These are phyloP conservation scores for Dilophus febrilis DNA, from an alignment of 2,888 invertebrate species.

Conservation along the genomic window DNA sequence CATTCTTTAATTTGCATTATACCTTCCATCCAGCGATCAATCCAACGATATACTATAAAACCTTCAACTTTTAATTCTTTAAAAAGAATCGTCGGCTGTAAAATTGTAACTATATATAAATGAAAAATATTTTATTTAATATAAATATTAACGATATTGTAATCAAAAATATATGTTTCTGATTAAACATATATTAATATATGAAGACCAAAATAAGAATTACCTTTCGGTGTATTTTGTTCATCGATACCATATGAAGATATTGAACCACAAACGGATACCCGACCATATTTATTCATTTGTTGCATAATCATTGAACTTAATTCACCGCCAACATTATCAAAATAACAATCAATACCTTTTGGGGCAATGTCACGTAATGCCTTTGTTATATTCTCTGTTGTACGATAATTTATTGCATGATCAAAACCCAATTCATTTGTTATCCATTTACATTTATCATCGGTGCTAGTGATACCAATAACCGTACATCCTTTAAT, in stretches of 20 bases:
- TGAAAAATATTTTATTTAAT: neutral
- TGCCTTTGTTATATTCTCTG: constrained; percentile 32
- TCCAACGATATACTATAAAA: constrained; percentile 32
- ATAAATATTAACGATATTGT: no score
- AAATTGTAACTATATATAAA: constrained; percentile 14
- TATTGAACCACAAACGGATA: constrained; percentile 2
- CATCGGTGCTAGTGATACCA: constrained; percentile 51
- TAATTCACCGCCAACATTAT: constrained; percentile 35
- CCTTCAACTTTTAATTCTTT: constrained; percentile 46
- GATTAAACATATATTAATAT: neutral
- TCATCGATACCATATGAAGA: neutral
- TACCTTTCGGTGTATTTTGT: neutral
- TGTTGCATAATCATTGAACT: constrained; percentile 1
- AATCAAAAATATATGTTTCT: no score
- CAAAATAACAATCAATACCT: constrained; percentile 59
- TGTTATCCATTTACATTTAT: constrained; percentile 49
- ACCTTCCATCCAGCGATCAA: constrained; percentile 42
- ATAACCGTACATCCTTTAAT: constrained; percentile 50
- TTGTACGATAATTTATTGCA: constrained; percentile 55
- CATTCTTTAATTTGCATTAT: constrained; percentile 43
- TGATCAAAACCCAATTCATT: constrained; percentile 48
- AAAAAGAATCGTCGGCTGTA: constrained; percentile 37
- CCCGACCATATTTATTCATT: constrained; percentile 1
- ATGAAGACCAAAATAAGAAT: neutral
- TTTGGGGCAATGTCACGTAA: constrained; percentile 46